Percentiles rank a stretch among this genome's conserved stretches.
Evolutionary conservation across 2,113 vertebrate genomes (phyloP).

Genomic region (Onychostoma macrolepis): DNA sequence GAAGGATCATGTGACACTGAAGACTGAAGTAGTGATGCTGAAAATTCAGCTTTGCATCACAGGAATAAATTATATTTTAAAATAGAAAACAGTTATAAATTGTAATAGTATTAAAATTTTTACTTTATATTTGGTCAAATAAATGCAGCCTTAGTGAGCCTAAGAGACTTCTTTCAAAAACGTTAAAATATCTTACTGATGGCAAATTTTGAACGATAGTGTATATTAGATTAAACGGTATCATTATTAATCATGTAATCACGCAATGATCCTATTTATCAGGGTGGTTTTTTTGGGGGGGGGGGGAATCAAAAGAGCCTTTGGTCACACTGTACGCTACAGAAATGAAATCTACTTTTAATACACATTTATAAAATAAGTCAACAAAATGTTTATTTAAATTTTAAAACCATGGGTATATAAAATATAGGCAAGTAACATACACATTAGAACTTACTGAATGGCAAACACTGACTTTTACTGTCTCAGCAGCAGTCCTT

Average conservation of each 20-base stretch:
- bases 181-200: neutral
- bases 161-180: neutral
- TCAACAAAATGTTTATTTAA: slow-evolving; percentile 1
- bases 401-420: neutral
- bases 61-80: too few species aligned
- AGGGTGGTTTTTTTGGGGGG: too few species aligned
- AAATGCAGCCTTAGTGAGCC: neutral
- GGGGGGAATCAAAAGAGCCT: too few species aligned
- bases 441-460: neutral
- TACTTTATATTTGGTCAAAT: neutral
- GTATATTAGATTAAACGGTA: neutral
- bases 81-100: neutral
- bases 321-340: neutral
- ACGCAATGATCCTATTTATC: too few species aligned
- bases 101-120: neutral
- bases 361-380: slow-evolving; percentile 18
- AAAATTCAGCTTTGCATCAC: too few species aligned
- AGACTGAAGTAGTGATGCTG: too few species aligned
- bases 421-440: slow-evolving; percentile 21
- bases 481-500: neutral
- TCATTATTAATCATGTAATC: neutral
- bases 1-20: too few species aligned
- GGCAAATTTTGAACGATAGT: neutral
- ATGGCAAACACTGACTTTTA: neutral
- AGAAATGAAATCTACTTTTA: neutral